Evolutionary conservation across 2,888 invertebrate species (phyloP).

Genomic region (Germaria angustata): DNA sequence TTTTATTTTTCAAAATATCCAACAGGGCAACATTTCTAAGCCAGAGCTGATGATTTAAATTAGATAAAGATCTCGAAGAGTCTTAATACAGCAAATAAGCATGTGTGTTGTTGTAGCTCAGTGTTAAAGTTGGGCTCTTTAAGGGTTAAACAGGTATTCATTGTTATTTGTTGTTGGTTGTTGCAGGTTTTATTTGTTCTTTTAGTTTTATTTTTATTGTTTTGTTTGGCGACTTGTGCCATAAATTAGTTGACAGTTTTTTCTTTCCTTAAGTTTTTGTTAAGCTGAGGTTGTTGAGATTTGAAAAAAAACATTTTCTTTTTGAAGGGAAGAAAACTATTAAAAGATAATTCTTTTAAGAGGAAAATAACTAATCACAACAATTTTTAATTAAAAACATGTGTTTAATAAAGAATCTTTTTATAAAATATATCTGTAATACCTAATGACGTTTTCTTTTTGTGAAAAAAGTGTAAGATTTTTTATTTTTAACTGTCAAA

Average conservation of each 20-base stretch:
- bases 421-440: too few species aligned
- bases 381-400: too few species aligned
- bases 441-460: too few species aligned
- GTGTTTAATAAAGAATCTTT: too few species aligned
- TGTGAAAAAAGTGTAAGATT: too few species aligned
- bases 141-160: slow-evolving; percentile 66
- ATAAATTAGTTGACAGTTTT: slow-evolving; percentile 77
- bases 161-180: slow-evolving; percentile 29
- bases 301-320: not conserved
- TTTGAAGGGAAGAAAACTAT: slow-evolving; percentile 27
- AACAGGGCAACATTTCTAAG: not conserved
- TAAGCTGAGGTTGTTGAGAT: slow-evolving; percentile 5
- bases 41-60: slow-evolving; percentile 24
- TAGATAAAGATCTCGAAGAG: slow-evolving; percentile 48
- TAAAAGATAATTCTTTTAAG: too few species aligned
- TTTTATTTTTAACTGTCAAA: too few species aligned
- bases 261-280: slow-evolving; percentile 24
- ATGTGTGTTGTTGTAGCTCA: not conserved
- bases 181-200: slow-evolving; percentile 65
- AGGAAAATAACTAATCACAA: too few species aligned
- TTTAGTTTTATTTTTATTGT: slow-evolving; percentile 72
- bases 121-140: slow-evolving; percentile 41
- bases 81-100: slow-evolving; percentile 30
- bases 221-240: slow-evolving; percentile 78
- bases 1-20: not conserved